phyloP scores from a whole-genome alignment of 2,113 vertebrate species.

The Daboia siamensis region DNA sequence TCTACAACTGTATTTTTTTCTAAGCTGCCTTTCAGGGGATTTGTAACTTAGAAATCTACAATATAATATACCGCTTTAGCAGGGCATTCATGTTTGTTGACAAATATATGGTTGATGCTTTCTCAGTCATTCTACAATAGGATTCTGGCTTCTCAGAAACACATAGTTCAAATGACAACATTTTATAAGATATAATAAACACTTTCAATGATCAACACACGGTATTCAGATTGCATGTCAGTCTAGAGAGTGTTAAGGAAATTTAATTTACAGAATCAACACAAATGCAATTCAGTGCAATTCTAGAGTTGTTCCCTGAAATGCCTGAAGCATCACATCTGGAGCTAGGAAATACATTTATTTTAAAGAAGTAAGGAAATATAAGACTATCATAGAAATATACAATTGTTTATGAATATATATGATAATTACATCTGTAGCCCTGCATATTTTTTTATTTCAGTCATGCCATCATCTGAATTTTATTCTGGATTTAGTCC shows the following conservation, averaged over 20 bases:
- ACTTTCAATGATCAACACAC: constrained; percentile 19
- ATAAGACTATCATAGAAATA: constrained; percentile 10
- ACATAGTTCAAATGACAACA: constrained; percentile 6
- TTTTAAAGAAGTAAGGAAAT: constrained; percentile 11
- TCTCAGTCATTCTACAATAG: background rate
- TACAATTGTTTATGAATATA: constrained; percentile 7
- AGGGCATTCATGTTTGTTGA: background rate
- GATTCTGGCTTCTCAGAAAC: background rate
- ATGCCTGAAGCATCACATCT: background rate
- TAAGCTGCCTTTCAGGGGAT: background rate
- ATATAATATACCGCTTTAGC: background rate
- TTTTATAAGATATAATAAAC: constrained; percentile 18
- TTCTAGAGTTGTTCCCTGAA: constrained; percentile 26
- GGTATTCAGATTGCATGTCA: background rate
- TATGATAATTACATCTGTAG: background rate
- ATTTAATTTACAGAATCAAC: constrained; percentile 24
- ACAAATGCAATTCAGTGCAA: constrained; percentile 14
- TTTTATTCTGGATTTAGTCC: constrained; percentile 1
- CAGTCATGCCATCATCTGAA: background rate
- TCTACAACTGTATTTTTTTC: background rate
- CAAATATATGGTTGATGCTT: background rate
- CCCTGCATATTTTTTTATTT: background rate
- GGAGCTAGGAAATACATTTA: constrained; percentile 1
- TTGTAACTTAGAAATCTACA: background rate
- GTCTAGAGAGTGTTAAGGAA: constrained; percentile 17